Base-by-base conservation (phyloP, 2,113 vertebrate species). In the Lagopus leucura region DNA sequence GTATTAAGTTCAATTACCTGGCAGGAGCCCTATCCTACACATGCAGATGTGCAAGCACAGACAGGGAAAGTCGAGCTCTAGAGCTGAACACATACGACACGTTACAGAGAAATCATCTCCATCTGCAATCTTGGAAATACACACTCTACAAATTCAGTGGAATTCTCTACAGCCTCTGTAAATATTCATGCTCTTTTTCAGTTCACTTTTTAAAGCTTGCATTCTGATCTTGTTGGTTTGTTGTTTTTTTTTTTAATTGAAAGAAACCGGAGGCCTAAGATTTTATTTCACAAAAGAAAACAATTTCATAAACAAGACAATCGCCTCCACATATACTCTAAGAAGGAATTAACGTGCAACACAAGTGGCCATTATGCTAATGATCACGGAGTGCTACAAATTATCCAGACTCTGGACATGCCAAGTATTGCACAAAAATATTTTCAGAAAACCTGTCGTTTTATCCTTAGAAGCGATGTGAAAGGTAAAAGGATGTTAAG, bases 401-500 rank as follows among this genome's bases (percentile, higher is more conserved):
- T 85, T 27, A 91, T 22, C 57, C 79, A 66, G 64, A 65, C 57
- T 43, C 34, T 83, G 60, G 64, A 64, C 66, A 52, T 11, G 15
- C 60, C 82, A 89, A 76, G 48, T 27, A 43, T 24, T 1, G 3
- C 38, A 86, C 36, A 58, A 69, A 82, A 84, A 72, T 12, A 38
- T 45, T 88, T 67, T 81, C 73, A 83, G 52, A 48, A 0, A 0
- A 78, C 47, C 64, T 77, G 63, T 16, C 43, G 50, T 82, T 94
- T 93, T 69, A 70, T 36, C 76, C 73, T 90, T 52, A 66, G 28
- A 81, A 88, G 61, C 54, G 65, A 79, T 69, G 38, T 69, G 61
- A 83, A 86, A 93, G 36, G 85, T 88, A 94, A 90, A 95, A 93
- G 21, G 66, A 90, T 63, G 93, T 90, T 92, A 96, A 95, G 86